Base-by-base conservation (phyloP, 2,797 vertebrate species). In the Pangasius sanitwongsei region DNA sequence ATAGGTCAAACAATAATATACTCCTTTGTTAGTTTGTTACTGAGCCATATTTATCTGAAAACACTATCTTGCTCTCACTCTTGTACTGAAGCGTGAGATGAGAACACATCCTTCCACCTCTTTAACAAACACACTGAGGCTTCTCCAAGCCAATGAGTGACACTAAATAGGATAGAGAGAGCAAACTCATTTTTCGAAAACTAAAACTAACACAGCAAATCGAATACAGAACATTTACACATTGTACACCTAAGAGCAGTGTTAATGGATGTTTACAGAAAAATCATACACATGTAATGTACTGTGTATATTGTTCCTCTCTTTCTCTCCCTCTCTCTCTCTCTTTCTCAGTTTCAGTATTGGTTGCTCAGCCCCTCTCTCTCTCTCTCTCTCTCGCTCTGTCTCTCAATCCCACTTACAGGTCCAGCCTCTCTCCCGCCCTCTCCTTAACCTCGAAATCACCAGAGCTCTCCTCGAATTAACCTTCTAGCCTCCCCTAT, bases 401-500 rank as follows among this genome's bases (percentile, higher is more conserved):
- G 50, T 37, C 41, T 72, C 31, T 20, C n/a, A 59, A 57, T n/a
- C 69, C 72, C 44, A 37, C 57, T 87, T 77, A 53, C 44, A 75
- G 44, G 70, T 77, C 55, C 53, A 84, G 87, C 72, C 70, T 72
- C 41, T 65, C 78, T 83, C 44, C 86, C 75, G 86, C 89, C 86
- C 86, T 87, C 59, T 82, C 80, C 65, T 86, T 86, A 87, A 87
- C 88, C 85, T 87, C 85, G 18, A 50, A 84, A 87, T 89, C 88
- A 89, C 86, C 70, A 84, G 80, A 75, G 69, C 80, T 87, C 81
- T 83, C 44, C 70, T 83, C 34, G 18, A 65, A 89, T 89, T 89
- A 87, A 89, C 89, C 89, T 89, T 84, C 69, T 67, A 77, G 69
- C 85, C 86, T 83, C 72, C 48, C 59, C 53, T 89, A 31, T 61